Percentiles rank a stretch among this genome's conserved stretches.
phyloP scores from a whole-genome alignment of 2,113 vertebrate species.

The Himantopus leucocephalus region DNA sequence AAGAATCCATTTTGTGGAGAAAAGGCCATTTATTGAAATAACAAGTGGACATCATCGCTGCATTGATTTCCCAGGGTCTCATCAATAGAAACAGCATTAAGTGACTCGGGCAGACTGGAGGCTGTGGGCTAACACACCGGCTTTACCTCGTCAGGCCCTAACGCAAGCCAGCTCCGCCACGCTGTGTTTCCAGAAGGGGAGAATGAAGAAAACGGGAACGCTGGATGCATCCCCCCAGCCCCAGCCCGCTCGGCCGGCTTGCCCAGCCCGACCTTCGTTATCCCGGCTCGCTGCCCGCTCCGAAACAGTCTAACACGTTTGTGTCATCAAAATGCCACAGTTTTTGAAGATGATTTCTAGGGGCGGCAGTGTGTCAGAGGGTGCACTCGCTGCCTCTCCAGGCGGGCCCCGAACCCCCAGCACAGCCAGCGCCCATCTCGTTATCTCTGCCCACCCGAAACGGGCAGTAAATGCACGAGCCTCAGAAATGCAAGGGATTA shows the following conservation, averaged over 20 bases:
- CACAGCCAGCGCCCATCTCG: not conserved
- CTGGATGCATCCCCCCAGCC: not conserved
- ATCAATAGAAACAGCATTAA: not conserved
- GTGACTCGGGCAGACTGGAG: not conserved
- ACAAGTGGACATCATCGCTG: too few species aligned
- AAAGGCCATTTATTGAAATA: not conserved
- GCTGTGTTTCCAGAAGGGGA: rapidly evolving
- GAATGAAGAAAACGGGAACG: rapidly evolving
- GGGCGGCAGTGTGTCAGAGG: not conserved
- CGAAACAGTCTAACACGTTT: rapidly evolving
- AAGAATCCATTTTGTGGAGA: not conserved
- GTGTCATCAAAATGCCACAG: not conserved
- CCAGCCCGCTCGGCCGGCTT: rapidly evolving
- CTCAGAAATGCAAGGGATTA: not conserved
- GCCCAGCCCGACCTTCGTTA: rapidly evolving
- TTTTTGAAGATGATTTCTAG: rapidly evolving
- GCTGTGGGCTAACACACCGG: not conserved
- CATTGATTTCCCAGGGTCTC: not conserved
- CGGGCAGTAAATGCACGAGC: not conserved
- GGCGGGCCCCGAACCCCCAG: not conserved
- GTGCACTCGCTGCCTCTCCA: rapidly evolving
- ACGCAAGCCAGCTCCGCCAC: rapidly evolving
- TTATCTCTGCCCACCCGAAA: not conserved
- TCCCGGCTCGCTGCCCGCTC: rapidly evolving
- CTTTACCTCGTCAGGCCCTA: not conserved